Conservation (phyloP, 2,888 invertebrate species). For the Adela reaumurella region DNA sequence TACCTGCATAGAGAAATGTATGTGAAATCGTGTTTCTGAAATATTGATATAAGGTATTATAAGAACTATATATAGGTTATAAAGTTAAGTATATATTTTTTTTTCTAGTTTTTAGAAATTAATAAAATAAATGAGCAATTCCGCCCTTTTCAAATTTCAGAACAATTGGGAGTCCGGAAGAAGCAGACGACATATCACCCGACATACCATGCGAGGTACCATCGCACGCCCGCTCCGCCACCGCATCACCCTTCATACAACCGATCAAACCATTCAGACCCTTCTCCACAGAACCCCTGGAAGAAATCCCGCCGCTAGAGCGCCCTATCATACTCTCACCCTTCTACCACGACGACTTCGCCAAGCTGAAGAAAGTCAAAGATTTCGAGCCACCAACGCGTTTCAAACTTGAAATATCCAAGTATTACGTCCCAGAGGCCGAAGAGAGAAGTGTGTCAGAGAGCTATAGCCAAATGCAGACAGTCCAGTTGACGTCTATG, state of each 20-base stretch:
- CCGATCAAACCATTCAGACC: conserved; percentile 31
- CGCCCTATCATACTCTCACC: conserved; percentile 38
- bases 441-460: conserved; percentile 21
- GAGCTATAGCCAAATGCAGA: conserved; percentile 20
- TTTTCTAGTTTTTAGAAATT: no score
- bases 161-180: no score
- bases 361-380: conserved; percentile 12
- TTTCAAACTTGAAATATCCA: conserved; percentile 10
- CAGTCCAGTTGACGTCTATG: not conserved
- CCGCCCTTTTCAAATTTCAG: no score
- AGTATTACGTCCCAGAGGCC: conserved; percentile 22
- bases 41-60: no score
- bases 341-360: conserved; percentile 28
- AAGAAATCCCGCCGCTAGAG: conserved; percentile 30
- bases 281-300: conserved; percentile 32
- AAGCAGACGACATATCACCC: no score
- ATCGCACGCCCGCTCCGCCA: conserved; percentile 19
- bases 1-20: no score
- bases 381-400: not conserved
- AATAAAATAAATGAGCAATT: no score
- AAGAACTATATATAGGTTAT: no score
- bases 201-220: not conserved
- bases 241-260: conserved; percentile 25
- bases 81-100: no score
- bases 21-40: no score